Conservation (phyloP, 2,113 vertebrate species). For the Strix aluco region DNA sequence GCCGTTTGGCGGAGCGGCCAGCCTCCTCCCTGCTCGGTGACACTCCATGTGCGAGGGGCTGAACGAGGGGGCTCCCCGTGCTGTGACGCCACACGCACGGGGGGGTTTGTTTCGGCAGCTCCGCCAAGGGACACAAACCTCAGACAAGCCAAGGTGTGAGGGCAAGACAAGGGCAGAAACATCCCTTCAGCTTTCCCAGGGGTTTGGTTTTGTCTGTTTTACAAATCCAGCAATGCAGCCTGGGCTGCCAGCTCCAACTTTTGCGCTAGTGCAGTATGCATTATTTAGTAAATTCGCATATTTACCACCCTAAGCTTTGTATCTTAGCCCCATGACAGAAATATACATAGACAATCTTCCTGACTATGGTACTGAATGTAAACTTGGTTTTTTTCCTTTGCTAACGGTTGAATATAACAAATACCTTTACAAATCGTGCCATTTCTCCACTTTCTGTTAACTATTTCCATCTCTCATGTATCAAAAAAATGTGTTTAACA, state of each 20-base stretch:
- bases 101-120: neutral
- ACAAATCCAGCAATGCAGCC: neutral
- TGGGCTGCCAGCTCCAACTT: neutral
- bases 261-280: neutral
- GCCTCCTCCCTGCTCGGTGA: neutral
- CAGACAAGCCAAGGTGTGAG: neutral
- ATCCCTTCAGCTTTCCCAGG: neutral
- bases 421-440: neutral
- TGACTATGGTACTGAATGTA: neutral
- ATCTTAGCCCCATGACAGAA: neutral
- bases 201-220: neutral
- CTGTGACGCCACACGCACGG: accelerated
- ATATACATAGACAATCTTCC: neutral
- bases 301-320: slow-evolving; percentile 22
- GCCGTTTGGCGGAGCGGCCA: neutral
- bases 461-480: neutral
- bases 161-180: neutral
- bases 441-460: neutral
- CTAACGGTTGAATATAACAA: neutral
- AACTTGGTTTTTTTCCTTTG: neutral
- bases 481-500: neutral
- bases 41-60: accelerated
- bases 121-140: neutral
- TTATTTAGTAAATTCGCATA: neutral
- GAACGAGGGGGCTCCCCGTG: accelerated